phyloP scores from a whole-genome alignment of 2,113 vertebrate genomes.

The Halichoerus grypus region DNA sequence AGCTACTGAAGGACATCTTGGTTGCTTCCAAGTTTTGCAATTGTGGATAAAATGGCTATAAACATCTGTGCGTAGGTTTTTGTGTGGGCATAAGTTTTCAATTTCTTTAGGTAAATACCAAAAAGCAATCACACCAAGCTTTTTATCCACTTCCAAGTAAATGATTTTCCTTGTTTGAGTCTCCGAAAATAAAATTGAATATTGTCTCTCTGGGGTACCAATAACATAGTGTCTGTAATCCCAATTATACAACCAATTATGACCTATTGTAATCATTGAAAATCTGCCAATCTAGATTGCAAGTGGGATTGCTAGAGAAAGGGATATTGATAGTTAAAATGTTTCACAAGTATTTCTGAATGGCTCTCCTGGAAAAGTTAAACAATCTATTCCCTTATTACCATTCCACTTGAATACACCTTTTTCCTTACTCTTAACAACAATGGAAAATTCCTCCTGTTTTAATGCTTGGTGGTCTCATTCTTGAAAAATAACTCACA shows the following conservation, averaged over 20 bases:
- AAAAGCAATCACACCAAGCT: not conserved
- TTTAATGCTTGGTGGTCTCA: not conserved
- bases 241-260: not conserved
- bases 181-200: not conserved
- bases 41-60: not conserved
- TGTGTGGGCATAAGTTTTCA: not conserved
- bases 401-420: not conserved
- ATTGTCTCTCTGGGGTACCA: not conserved
- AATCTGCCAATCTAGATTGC: not conserved
- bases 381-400: slow-evolving; percentile 15
- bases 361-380: not conserved
- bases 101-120: not conserved
- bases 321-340: not conserved
- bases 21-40: not conserved
- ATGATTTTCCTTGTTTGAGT: not conserved
- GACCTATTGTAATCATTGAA: not conserved
- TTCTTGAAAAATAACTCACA: slow-evolving; percentile 5
- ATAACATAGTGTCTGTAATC: not conserved
- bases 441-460: not conserved
- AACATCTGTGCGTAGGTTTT: not conserved
- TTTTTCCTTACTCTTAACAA: slow-evolving; percentile 28
- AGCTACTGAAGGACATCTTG: not conserved
- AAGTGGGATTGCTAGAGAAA: not conserved
- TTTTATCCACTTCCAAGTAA: not conserved
- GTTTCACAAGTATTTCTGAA: not conserved